A percentile compares a stretch with the other conserved stretches of the same genome.
These are phyloP conservation scores for Helicolenus hilgendorfi DNA, from an alignment of 2,797 vertebrate species.

Conservation along the genomic window DNA sequence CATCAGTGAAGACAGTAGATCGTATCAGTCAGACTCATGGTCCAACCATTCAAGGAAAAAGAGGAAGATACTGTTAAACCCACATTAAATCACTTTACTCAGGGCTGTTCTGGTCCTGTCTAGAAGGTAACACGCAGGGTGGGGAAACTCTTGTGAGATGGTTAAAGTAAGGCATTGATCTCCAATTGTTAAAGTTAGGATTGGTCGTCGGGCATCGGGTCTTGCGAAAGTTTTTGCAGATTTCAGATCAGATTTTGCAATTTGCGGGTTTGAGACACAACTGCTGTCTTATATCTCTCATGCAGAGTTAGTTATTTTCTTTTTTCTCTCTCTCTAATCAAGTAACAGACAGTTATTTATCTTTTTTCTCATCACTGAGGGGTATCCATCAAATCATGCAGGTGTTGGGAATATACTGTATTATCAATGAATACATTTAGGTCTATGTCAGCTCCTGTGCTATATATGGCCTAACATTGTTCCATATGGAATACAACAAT, in stretches of 20 bases:
- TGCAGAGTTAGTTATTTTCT: neutral
- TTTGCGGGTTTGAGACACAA: neutral
- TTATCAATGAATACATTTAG: neutral
- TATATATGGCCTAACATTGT: too few relatives aligned
- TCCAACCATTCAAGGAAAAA: constrained; percentile 1
- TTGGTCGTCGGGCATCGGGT: too few relatives aligned
- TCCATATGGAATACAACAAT: neutral
- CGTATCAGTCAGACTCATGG: neutral
- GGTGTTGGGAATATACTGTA: neutral
- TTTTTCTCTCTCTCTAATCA: neutral
- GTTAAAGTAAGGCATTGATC: too few relatives aligned
- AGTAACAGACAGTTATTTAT: neutral
- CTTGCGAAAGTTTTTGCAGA: too few relatives aligned
- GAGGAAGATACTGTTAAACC: neutral
- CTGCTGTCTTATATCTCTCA: neutral
- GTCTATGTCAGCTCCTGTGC: neutral
- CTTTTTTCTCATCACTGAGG: neutral
- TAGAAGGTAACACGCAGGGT: too few relatives aligned
- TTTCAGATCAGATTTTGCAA: neutral
- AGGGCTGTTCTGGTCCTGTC: too few relatives aligned
- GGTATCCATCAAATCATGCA: neutral
- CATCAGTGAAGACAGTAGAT: neutral
- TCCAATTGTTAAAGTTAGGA: too few relatives aligned
- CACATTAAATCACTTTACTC: neutral
- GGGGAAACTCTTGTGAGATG: too few relatives aligned